Evolutionary conservation across 2,113 vertebrate species (phyloP), one percentile per base, ranked within the genome.

Genomic region (Stegostoma tigrinum): DNA sequence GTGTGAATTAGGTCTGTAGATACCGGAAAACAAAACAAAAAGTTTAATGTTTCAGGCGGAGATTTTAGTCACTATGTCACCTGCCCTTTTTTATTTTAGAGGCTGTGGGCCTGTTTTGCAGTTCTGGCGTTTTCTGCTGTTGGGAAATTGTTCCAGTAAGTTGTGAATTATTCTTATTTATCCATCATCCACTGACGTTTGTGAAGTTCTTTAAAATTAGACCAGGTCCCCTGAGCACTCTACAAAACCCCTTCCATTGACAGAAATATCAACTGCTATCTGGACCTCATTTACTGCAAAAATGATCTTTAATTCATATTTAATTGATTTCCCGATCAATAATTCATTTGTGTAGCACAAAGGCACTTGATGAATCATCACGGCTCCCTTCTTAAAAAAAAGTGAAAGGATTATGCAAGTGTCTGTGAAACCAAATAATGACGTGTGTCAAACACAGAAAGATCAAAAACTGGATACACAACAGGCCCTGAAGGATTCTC

Each of bases 271-370:
- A 66, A 66, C 89, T 66, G 34, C 30, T 67, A 19, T 66, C 89
- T 61, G 61, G 66, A 67, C 89, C 19, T 66, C 89, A 93, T 93
- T 91, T 93, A 93, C 89, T 38, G 61, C 42, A 23, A 66, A 93
- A 90, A 91, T 17, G 8, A 67, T 66, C 87, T 61, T 42, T 64
- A 67, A 66, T 93, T 93, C 89, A 93, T 93, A n/a, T 67, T 66
- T 93, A 66, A 93, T 93, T 93, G 89, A 93, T 93, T 93, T 66
- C 12, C 61, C 38, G 21, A 93, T 93, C 89, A 93, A 93, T 93
- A 93, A 93, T 93, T 93, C 89, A 93, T 5, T 17, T 61, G 34
- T 38, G 0, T 19, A 64, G 34, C 89, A 64, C 17, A 6, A 83
- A 7, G 80, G 80, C 38, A 83, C 38, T 45, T 83, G 80, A 83